Conservation (phyloP, 2,888 invertebrate species). For the Siphonodentalium dalli region DNA sequence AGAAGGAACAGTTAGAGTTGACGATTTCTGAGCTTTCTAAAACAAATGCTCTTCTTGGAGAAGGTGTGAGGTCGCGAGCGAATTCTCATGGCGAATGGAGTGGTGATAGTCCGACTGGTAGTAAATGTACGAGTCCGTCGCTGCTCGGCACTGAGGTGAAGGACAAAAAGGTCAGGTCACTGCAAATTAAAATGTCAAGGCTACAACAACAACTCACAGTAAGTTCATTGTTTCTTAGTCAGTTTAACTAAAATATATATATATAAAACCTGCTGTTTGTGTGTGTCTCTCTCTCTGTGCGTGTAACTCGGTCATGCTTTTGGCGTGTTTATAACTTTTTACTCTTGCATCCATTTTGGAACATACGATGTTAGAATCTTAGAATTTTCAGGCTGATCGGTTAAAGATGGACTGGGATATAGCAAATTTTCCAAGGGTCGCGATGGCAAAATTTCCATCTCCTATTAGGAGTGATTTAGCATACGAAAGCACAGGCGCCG, state of each 20-base stretch:
- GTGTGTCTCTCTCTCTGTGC: background rate
- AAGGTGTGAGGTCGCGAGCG: slow-evolving; percentile 28
- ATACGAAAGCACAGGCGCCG: too few relatives aligned
- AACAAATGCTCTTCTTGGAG: slow-evolving; percentile 42
- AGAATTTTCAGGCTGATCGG: too few relatives aligned
- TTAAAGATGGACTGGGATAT: too few relatives aligned
- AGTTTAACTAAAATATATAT: background rate
- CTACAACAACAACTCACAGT: slow-evolving; percentile 50
- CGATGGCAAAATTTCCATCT: too few relatives aligned
- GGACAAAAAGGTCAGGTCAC: slow-evolving; percentile 38
- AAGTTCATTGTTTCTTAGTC: slow-evolving; percentile 32
- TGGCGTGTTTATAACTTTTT: too few relatives aligned
- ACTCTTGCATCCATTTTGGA: too few relatives aligned
- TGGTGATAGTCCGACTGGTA: background rate
- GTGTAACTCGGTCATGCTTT: too few relatives aligned
- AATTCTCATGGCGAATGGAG: background rate
- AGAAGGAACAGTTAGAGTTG: slow-evolving; percentile 47
- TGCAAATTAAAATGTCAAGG: slow-evolving; percentile 43
- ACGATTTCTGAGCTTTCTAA: slow-evolving; percentile 43
- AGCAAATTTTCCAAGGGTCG: too few relatives aligned
- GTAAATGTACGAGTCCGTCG: slow-evolving; percentile 9
- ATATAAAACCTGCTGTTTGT: too few relatives aligned
- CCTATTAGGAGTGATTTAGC: too few relatives aligned
- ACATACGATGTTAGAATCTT: too few relatives aligned
- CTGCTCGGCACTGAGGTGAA: slow-evolving; percentile 27